Evolutionary conservation across 2,797 vertebrate species (phyloP).

Genomic region (Glyptemys insculpta): DNA sequence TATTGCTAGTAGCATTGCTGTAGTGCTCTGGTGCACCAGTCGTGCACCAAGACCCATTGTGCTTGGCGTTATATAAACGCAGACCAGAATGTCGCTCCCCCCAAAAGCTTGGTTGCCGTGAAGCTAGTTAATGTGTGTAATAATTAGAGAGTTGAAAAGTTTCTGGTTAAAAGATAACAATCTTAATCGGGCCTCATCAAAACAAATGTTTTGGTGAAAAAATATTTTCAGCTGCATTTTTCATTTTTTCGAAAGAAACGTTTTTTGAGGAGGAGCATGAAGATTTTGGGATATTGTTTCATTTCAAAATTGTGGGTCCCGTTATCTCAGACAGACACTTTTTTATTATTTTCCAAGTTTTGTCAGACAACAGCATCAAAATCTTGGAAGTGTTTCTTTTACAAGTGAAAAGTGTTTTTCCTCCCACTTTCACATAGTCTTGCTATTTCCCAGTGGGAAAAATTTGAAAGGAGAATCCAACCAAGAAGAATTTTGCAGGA

Average conservation of each 20-base stretch:
- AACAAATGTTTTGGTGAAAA: not conserved
- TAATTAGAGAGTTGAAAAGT: not conserved
- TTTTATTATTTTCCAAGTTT: not conserved
- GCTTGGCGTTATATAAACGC: accelerated
- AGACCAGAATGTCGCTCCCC: not conserved
- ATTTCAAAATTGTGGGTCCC: accelerated
- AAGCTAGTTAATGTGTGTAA: not conserved
- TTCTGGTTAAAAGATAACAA: not conserved
- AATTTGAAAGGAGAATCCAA: not conserved
- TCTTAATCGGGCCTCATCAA: not conserved
- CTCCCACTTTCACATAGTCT: not conserved
- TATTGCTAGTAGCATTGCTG: not conserved
- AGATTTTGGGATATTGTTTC: not conserved
- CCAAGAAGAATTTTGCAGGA: not conserved
- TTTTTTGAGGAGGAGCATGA: not conserved
- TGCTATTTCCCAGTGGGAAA: not conserved
- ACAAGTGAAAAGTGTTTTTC: not conserved
- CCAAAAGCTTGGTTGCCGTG: not conserved
- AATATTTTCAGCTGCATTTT: not conserved
- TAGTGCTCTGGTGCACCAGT: not conserved
- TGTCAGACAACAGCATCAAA: not conserved
- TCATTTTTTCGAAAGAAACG: not conserved
- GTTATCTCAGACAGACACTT: not conserved
- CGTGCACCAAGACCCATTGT: slow-evolving; percentile 2
- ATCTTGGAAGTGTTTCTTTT: not conserved